Percentiles rank a stretch among this genome's conserved stretches.
These are phyloP conservation scores for Macropis europaea DNA, from an alignment of 2,888 invertebrate genomes.

Conservation along the genomic window DNA sequence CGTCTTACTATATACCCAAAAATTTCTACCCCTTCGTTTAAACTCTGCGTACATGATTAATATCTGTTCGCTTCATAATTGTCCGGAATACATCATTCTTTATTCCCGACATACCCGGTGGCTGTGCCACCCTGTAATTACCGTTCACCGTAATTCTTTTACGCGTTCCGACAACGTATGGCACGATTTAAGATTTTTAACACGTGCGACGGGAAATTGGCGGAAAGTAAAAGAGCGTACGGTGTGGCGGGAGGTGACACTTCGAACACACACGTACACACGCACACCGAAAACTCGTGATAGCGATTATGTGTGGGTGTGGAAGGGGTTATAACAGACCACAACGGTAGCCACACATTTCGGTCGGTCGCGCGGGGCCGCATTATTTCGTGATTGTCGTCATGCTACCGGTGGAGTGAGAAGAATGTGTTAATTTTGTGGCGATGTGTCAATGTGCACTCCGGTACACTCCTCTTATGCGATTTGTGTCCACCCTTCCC, in stretches of 20 bases:
- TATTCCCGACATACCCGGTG: background rate
- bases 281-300: no score
- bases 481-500: background rate
- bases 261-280: no score
- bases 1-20: no score
- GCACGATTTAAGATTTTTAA: background rate
- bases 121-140: background rate
- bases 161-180: background rate
- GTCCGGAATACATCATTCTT: no score
- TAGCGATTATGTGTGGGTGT: constrained; percentile 37
- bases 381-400: constrained; percentile 78
- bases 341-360: constrained; percentile 76
- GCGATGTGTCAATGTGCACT: constrained; percentile 72
- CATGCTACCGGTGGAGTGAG: constrained; percentile 69
- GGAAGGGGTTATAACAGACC: constrained; percentile 72
- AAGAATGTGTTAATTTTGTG: constrained; percentile 77
- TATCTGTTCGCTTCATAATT: no score
- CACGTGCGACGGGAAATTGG: background rate
- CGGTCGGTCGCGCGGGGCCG: constrained; percentile 71
- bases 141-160: background rate
- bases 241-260: constrained; percentile 31
- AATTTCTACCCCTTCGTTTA: no score
- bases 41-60: no score
- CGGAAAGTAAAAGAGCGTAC: constrained; percentile 9
- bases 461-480: constrained; percentile 9